Percentiles rank a stretch among this genome's conserved stretches.
Evolutionary conservation across 2,113 vertebrate species (phyloP).

Genomic region (Pandion haliaetus): DNA sequence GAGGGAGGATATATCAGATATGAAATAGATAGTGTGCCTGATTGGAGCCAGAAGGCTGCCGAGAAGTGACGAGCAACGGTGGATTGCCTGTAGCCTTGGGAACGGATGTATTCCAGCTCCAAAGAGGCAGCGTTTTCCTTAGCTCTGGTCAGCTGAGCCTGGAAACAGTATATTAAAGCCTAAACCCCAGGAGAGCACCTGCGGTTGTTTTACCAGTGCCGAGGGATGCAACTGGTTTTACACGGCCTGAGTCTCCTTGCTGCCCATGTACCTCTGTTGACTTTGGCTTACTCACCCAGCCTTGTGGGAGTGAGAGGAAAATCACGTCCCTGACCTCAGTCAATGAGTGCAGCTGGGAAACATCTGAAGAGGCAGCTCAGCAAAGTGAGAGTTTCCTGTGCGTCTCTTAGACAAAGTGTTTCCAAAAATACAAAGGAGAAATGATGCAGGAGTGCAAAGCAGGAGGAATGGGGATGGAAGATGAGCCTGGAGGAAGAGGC

Average conservation of each 20-base stretch:
- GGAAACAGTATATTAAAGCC: neutral
- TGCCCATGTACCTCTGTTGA: neutral
- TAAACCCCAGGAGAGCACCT: neutral
- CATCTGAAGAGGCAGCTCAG: neutral
- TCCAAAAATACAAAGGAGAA: constrained; percentile 21
- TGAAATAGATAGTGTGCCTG: neutral
- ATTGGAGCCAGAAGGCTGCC: constrained; percentile 9
- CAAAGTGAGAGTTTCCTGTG: constrained; percentile 15
- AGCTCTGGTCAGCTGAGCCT: neutral
- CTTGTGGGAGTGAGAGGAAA: neutral
- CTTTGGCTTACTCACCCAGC: neutral
- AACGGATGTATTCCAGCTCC: neutral
- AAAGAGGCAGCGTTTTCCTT: neutral
- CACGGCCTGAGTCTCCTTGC: neutral
- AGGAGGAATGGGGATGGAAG: neutral
- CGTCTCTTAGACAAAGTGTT: neutral
- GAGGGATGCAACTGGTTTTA: constrained; percentile 7
- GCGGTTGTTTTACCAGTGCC: neutral
- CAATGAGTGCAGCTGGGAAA: constrained; percentile 33
- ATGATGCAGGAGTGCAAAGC: neutral
- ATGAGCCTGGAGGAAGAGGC: neutral
- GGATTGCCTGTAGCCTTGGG: neutral
- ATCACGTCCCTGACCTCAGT: neutral
- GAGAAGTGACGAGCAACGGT: neutral
- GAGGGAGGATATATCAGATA: constrained; percentile 1